Conservation (phyloP, 2,113 vertebrate species). For the Trematomus loennbergii region DNA sequence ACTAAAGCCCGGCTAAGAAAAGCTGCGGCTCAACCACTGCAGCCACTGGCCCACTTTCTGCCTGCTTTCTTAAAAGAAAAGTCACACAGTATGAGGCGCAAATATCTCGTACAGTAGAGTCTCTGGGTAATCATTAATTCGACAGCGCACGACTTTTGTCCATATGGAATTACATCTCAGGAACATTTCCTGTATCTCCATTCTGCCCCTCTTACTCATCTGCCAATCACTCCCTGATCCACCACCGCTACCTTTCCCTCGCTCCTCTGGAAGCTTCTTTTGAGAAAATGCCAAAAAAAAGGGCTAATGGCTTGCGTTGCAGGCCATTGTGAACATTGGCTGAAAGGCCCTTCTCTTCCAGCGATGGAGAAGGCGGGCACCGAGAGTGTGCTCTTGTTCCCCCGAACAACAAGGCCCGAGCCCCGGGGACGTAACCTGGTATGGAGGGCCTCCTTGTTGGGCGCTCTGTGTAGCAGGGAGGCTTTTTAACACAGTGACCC, state of each 20-base stretch:
- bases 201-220: constrained; percentile 35
- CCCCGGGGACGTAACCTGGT: constrained; percentile 52
- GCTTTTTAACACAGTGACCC: constrained; percentile 69
- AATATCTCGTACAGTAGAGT: constrained; percentile 29
- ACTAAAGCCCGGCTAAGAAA: constrained; percentile 69
- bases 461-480: constrained; percentile 18
- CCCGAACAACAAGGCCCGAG: constrained; percentile 32
- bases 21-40: constrained; percentile 58
- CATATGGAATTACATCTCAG: constrained; percentile 74
- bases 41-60: constrained; percentile 76
- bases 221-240: constrained; percentile 39
- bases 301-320: constrained; percentile 71
- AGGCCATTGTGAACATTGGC: constrained; percentile 61
- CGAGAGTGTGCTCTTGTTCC: not conserved
- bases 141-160: constrained; percentile 68
- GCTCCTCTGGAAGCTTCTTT: constrained; percentile 71
- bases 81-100: constrained; percentile 20
- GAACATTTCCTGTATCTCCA: constrained; percentile 57
- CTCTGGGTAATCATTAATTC: constrained; percentile 44
- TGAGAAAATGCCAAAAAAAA: constrained; percentile 76
- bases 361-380: constrained; percentile 23
- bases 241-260: constrained; percentile 2
- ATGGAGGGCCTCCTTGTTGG: constrained; percentile 25
- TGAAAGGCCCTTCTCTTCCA: constrained; percentile 75
- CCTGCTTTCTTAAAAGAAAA: constrained; percentile 45